These are phyloP conservation scores for Homalodisca vitripennis DNA, from an alignment of 1,140 invertebrate species.

Conservation along the genomic window DNA sequence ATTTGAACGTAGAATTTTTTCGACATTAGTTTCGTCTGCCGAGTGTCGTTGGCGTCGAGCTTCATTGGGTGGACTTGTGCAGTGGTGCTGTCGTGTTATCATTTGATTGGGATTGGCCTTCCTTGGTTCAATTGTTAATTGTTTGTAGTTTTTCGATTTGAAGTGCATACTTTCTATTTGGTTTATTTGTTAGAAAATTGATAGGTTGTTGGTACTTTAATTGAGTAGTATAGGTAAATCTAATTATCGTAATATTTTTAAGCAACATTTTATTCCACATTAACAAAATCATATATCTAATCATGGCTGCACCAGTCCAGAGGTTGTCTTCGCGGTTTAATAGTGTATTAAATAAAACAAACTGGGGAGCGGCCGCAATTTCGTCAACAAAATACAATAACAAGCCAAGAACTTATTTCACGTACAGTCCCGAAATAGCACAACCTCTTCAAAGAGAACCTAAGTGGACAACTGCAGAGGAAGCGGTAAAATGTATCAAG, in stretches of 20 bases:
- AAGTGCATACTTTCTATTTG: too few relatives aligned
- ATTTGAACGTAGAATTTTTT: too few relatives aligned
- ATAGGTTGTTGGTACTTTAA: too few relatives aligned
- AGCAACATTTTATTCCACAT: not conserved
- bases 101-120: too few relatives aligned
- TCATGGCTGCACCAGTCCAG: conserved; percentile 19
- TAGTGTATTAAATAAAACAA: conserved; percentile 22
- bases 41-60: too few relatives aligned
- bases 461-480: conserved; percentile 48
- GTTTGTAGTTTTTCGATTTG: too few relatives aligned
- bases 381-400: conserved; percentile 27
- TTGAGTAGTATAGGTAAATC: too few relatives aligned
- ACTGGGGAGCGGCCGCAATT: conserved; percentile 29
- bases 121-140: too few relatives aligned
- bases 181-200: too few relatives aligned
- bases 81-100: too few relatives aligned
- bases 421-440: conserved; percentile 45
- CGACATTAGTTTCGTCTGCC: too few relatives aligned
- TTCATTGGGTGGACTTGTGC: too few relatives aligned
- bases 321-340: conserved; percentile 26
- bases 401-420: conserved; percentile 37
- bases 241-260: not conserved
- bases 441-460: conserved; percentile 50
- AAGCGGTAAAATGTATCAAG: conserved; percentile 50
- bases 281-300: not conserved